A percentile compares a stretch with the other conserved stretches of the same genome.
These are phyloP conservation scores for Dolichoris vasculosae DNA, from an alignment of 1,140 invertebrate genomes.

Conservation along the genomic window DNA sequence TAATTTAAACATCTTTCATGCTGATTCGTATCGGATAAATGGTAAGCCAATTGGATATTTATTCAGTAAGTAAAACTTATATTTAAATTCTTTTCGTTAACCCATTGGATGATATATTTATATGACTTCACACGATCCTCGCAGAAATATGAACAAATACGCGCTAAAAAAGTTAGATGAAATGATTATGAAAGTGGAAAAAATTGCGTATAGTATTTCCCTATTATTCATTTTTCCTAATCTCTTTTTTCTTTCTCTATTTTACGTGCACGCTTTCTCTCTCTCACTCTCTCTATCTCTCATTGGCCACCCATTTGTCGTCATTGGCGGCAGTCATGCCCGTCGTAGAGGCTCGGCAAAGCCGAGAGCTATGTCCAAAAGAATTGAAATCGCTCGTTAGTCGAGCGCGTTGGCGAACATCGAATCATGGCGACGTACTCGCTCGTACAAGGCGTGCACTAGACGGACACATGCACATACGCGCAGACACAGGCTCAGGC, in stretches of 20 bases:
- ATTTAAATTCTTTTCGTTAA: not conserved
- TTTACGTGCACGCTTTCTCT: not conserved
- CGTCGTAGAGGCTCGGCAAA: not conserved
- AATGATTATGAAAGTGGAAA: not conserved
- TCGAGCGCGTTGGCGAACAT: not conserved
- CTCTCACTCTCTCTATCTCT: not conserved
- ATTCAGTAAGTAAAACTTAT: not conserved
- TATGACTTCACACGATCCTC: not conserved
- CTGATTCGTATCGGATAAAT: no score
- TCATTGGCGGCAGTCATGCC: not conserved
- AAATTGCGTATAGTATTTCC: not conserved
- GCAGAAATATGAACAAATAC: not conserved
- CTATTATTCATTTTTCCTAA: not conserved
- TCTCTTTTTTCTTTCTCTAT: not conserved
- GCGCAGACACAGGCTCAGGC: no score
- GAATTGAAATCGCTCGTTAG: constrained; percentile 56
- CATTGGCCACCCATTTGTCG: not conserved
- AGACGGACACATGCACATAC: not conserved
- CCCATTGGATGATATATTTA: not conserved
- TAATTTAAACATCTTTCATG: no score
- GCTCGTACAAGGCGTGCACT: not conserved
- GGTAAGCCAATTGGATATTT: not conserved
- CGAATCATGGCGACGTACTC: not conserved
- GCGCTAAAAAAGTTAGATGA: not conserved
- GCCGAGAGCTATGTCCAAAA: constrained; percentile 14